Evolutionary conservation across 2,888 invertebrate genomes (phyloP).

Genomic region (Polyommatus iphigenia): DNA sequence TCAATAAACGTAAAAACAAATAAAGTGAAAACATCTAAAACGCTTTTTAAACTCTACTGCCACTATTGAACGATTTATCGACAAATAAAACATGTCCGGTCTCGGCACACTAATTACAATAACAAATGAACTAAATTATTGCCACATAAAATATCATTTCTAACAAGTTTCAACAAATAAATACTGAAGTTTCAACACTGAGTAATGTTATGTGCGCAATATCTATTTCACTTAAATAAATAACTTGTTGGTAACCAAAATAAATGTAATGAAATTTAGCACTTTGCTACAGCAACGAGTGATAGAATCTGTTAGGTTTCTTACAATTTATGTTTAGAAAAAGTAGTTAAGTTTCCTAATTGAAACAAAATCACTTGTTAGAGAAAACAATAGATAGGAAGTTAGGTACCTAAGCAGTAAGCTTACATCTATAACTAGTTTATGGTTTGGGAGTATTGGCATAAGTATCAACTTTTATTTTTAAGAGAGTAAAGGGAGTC

Average conservation of each 20-base stretch:
- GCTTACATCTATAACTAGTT: too few relatives aligned
- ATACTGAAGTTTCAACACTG: neutral
- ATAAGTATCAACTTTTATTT: too few relatives aligned
- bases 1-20: too few relatives aligned
- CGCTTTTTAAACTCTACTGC: neutral
- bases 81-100: conserved; percentile 2
- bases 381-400: too few relatives aligned
- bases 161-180: conserved; percentile 14
- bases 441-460: too few relatives aligned
- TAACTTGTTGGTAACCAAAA: neutral
- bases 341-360: too few relatives aligned
- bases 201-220: conserved; percentile 13
- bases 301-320: too few relatives aligned
- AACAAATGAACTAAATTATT: conserved; percentile 9
- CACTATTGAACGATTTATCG: neutral
- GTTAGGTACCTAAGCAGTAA: too few relatives aligned
- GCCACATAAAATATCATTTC: neutral
- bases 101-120: conserved; percentile 17
- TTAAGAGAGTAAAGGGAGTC: too few relatives aligned
- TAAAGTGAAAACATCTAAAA: neutral
- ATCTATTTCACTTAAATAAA: neutral
- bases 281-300: too few relatives aligned
- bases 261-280: neutral
- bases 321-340: too few relatives aligned
- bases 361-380: too few relatives aligned